A percentile compares a stretch with the other conserved stretches of the same genome.
Evolutionary conservation across 2,888 invertebrate genomes (phyloP).

Genomic region (Sialis lutaria): DNA sequence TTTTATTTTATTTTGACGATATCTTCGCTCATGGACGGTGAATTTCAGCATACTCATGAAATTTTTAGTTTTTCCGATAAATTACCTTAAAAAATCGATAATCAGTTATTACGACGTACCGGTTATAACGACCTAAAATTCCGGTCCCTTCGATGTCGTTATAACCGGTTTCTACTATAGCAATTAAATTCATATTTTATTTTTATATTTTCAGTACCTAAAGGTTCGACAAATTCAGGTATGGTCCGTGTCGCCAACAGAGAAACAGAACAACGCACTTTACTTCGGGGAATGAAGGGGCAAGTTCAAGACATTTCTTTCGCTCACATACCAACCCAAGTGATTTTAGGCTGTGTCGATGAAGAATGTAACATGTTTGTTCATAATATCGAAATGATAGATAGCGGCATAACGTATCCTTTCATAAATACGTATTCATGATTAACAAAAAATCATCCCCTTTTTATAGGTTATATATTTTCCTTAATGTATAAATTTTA

Average conservation of each 20-base stretch:
- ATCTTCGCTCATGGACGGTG: too few species aligned
- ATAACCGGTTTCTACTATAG: too few species aligned
- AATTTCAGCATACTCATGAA: too few species aligned
- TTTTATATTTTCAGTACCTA: conserved; percentile 1
- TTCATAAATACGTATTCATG: conserved; percentile 13
- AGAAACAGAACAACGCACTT: conserved; percentile 52
- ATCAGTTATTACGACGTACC: too few species aligned
- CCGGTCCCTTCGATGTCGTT: too few species aligned
- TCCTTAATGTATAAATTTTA: conserved; percentile 17
- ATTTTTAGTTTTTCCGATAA: too few species aligned
- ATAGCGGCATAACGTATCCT: conserved; percentile 36
- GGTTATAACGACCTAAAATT: too few species aligned
- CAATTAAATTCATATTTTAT: neutral
- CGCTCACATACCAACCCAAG: conserved; percentile 60
- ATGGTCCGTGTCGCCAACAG: conserved; percentile 74
- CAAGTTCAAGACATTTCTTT: conserved; percentile 85
- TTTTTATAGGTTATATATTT: conserved; percentile 2
- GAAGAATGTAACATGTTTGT: conserved; percentile 70
- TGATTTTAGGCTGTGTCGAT: conserved; percentile 76
- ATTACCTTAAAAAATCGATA: too few species aligned
- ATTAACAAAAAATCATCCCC: neutral
- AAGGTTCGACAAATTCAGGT: conserved; percentile 31
- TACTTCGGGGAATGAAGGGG: conserved; percentile 77
- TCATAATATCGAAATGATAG: conserved; percentile 50
- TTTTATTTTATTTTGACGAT: neutral